Percentiles rank a stretch among this genome's conserved stretches.
phyloP scores from a whole-genome alignment of 2,888 invertebrate genomes.

The Cactoblastis cactorum region DNA sequence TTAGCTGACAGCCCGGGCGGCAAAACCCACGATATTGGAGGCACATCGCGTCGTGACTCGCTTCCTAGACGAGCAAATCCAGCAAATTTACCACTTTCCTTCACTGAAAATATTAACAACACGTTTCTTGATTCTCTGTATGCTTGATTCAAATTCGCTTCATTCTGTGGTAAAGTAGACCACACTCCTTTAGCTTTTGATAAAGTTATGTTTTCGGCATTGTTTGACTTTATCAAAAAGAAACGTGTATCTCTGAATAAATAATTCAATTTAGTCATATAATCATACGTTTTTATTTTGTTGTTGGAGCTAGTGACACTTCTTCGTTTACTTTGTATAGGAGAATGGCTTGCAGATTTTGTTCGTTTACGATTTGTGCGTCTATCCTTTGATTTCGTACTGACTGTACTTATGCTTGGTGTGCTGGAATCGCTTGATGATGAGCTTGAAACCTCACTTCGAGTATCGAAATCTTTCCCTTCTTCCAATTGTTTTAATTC shows the following conservation, averaged over 20 bases:
- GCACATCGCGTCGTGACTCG: constrained; percentile 93
- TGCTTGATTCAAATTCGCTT: constrained; percentile 96
- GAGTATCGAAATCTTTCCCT: constrained; percentile 87
- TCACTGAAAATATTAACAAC: constrained; percentile 96
- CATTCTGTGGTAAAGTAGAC: constrained; percentile 98
- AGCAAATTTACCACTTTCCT: constrained; percentile 97
- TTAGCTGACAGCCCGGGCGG: constrained; percentile 95
- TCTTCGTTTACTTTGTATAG: constrained; percentile 58
- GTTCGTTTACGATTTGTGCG: constrained; percentile 79
- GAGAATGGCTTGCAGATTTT: constrained; percentile 64
- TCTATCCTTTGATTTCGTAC: constrained; percentile 82
- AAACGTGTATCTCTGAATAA: constrained; percentile 96
- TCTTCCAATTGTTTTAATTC: constrained; percentile 88
- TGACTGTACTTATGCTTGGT: constrained; percentile 89
- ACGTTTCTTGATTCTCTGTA: constrained; percentile 96
- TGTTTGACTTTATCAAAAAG: constrained; percentile 98
- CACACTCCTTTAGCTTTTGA: constrained; percentile 98
- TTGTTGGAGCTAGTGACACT: constrained; percentile 47
- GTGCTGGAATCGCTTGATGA: constrained; percentile 85
- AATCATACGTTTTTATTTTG: constrained; percentile 87
- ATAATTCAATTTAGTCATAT: constrained; percentile 93
- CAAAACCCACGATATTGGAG: constrained; percentile 94
- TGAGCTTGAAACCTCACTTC: constrained; percentile 93
- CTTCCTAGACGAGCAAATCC: constrained; percentile 95
- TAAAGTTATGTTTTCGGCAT: constrained; percentile 96